Evolutionary conservation across 2,797 vertebrate species (phyloP).

Genomic region (Tapera naevia): DNA sequence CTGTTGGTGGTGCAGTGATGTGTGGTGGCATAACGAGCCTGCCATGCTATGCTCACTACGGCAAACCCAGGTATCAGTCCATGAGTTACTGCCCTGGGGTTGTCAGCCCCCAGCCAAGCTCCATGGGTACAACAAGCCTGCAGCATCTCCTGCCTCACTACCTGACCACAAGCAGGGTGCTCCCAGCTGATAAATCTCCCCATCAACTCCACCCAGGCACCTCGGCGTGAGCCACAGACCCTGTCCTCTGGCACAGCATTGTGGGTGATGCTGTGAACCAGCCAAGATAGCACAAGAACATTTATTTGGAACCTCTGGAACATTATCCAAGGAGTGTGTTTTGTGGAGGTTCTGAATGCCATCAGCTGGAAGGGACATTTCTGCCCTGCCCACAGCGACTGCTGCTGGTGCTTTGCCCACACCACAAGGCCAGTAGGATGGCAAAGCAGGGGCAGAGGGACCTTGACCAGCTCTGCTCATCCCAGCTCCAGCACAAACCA

Average conservation of each 20-base stretch:
- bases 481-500: neutral
- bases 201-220: neutral
- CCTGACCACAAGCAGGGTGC: fast-evolving
- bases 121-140: fast-evolving
- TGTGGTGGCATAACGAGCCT: neutral
- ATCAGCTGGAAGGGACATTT: neutral
- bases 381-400: neutral
- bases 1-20: neutral
- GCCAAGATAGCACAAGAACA: neutral
- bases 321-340: neutral
- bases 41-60: neutral
- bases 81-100: neutral
- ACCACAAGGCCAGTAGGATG: fast-evolving
- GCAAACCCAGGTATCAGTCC: neutral
- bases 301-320: neutral
- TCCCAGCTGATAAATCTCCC: neutral
- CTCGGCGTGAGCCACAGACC: neutral
- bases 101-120: neutral
- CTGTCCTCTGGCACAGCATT: fast-evolving
- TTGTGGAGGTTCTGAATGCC: neutral
- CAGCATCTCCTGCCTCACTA: neutral
- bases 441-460: neutral
- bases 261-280: neutral
- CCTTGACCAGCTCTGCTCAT: neutral
- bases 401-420: neutral